A percentile compares a stretch with the other conserved stretches of the same genome.
These are phyloP conservation scores for Leptinotarsa defecta DNA, from an alignment of 1,140 invertebrate genomes.

Conservation along the genomic window DNA sequence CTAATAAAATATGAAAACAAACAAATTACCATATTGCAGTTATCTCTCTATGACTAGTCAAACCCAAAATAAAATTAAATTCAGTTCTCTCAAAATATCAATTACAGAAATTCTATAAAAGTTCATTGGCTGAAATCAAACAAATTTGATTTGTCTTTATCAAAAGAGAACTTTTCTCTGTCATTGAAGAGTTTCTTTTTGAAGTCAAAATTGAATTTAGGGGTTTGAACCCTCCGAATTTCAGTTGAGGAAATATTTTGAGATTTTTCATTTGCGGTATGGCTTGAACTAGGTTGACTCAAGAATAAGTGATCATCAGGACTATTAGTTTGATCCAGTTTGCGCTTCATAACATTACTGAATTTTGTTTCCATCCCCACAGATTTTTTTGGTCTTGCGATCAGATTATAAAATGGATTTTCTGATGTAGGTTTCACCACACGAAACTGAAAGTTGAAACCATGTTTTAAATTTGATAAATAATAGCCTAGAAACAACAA, in stretches of 20 bases:
- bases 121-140: constrained; percentile 23
- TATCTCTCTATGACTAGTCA: neutral
- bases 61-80: neutral
- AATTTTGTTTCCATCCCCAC: neutral
- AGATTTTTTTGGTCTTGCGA: neutral
- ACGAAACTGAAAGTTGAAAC: neutral
- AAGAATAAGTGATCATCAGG: neutral
- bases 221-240: neutral
- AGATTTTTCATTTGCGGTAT: neutral
- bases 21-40: no score
- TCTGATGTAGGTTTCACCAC: neutral
- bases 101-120: no score
- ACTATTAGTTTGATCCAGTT: constrained; percentile 1
- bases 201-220: constrained; percentile 15
- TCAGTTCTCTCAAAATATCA: no score
- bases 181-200: constrained; percentile 16
- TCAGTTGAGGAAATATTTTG: neutral
- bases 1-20: no score
- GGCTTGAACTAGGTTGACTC: neutral
- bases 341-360: neutral
- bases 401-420: neutral
- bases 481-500: no score
- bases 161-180: constrained; percentile 24
- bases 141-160: constrained; percentile 17
- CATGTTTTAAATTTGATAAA: no score